These are phyloP conservation scores for Lepus oiostolus DNA, from an alignment of 2,797 vertebrate genomes.

Conservation along the genomic window DNA sequence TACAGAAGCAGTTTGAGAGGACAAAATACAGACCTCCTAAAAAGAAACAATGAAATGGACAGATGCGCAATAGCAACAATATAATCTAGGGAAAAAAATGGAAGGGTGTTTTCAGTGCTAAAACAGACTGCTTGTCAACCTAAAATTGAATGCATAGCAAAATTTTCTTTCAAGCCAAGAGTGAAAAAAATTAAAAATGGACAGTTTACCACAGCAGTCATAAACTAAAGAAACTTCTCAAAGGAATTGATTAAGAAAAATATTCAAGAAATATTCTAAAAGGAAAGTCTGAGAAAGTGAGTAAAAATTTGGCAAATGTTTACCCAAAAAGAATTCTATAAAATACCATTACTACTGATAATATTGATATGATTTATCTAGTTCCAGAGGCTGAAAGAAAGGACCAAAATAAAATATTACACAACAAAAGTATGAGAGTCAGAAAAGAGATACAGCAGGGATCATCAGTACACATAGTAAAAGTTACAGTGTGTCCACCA, in stretches of 20 bases:
- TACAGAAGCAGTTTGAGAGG: background rate
- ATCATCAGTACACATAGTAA: background rate
- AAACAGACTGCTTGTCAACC: constrained; percentile 37
- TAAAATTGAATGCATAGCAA: constrained; percentile 11
- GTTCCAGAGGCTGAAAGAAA: constrained; percentile 9
- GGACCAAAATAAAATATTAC: background rate
- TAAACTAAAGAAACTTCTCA: constrained; percentile 52
- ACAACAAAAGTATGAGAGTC: background rate
- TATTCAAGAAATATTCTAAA: constrained; percentile 22
- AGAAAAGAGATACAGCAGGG: background rate
- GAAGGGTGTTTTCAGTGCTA: constrained; percentile 3
- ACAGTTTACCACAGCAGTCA: background rate
- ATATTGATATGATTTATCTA: background rate
- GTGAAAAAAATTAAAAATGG: background rate
- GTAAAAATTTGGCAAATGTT: constrained; percentile 1
- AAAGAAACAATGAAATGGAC: background rate
- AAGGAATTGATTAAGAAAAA: constrained; percentile 18
- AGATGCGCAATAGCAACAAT: background rate
- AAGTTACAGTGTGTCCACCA: background rate
- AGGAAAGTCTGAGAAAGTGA: background rate
- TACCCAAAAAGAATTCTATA: background rate
- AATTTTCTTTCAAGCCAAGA: background rate
- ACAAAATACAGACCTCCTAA: background rate
- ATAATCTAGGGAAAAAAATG: background rate
- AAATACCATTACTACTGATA: background rate